These are phyloP conservation scores for Notarius lentiginosus DNA, from an alignment of 2,113 vertebrate genomes.

Conservation along the genomic window DNA sequence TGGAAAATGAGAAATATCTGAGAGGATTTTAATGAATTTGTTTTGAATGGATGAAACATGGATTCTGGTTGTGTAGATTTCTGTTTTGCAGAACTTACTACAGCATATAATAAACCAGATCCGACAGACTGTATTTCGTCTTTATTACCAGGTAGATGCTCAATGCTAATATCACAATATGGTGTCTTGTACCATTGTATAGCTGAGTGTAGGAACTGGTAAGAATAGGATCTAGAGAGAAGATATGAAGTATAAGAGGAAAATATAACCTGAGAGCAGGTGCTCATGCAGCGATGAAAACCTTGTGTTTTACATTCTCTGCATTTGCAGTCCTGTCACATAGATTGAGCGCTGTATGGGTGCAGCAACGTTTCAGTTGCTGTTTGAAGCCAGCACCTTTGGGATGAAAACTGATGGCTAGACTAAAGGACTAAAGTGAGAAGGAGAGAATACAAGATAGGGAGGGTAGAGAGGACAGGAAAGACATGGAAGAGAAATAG, in stretches of 20 bases:
- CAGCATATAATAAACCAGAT: background rate
- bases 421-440: background rate
- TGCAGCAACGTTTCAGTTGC: background rate
- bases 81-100: background rate
- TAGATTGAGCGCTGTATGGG: slow-evolving; percentile 7
- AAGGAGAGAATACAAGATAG: background rate
- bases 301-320: background rate
- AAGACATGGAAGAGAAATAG: slow-evolving; percentile 7
- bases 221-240: background rate
- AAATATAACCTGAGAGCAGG: background rate
- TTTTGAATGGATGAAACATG: background rate
- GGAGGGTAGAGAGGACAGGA: background rate
- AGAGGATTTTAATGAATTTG: background rate
- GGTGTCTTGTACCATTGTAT: background rate
- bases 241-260: background rate
- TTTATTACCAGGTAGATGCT: background rate
- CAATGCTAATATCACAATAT: background rate
- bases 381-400: background rate
- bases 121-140: background rate
- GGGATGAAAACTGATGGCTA: slow-evolving; percentile 5
- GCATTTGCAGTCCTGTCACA: slow-evolving; percentile 34
- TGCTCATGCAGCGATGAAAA: background rate
- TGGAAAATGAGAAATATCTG: background rate
- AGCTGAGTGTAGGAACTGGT: background rate
- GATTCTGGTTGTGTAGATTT: background rate